Evolutionary conservation across 1,140 invertebrate species (phyloP), one percentile per base, ranked within the genome.

Genomic region (Trialeurodes vaporariorum): DNA sequence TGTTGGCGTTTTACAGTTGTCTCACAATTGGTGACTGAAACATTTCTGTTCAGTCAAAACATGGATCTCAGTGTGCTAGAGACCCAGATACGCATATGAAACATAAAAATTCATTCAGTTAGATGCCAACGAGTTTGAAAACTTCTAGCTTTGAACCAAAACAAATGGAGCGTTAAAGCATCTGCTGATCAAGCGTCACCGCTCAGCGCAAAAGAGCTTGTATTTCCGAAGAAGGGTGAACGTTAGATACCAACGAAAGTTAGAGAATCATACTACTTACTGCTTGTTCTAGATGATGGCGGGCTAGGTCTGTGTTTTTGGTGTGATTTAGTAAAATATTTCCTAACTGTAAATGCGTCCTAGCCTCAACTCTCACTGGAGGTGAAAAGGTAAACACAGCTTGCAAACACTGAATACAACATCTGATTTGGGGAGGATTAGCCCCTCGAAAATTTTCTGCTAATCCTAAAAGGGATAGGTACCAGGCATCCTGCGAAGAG

Each of bases 371-470:
- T 75, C 92, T 85, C 27, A 90, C 89, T 2, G 93, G 92, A 67
- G 93, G 92, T 79, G 93, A 93, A 76, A 97, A 94, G 78, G 92
- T 92, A 80, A 98, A 95, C 69, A 98, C 91, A 21, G 94, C 92
- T 82, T 96, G 91, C 70, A 98, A 83, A 82, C 96, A 98, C 81
- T 98, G 94, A 73, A 98, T 92, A 79, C 94, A 96, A 74, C 90
- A 88, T 81, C 94, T 93, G 74, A 98, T 95, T 81, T 96, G 94
- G 72, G 94, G 94, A 72, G 94, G 95, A 79, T 87, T 94, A 59
- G 91, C 92, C 68, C 93, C 96, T 73, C 95, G 87, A 81, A 98
- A 98, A 83, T 94, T 89, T 84, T 98, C 95, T 64, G 95, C 95
- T 78, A 98, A 83, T 70, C 94, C 94, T 74, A 98, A 82, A 73